Percentiles rank a stretch among this genome's conserved stretches.
Evolutionary conservation across 2,797 vertebrate species (phyloP).

Genomic region (Chelonia mydas): DNA sequence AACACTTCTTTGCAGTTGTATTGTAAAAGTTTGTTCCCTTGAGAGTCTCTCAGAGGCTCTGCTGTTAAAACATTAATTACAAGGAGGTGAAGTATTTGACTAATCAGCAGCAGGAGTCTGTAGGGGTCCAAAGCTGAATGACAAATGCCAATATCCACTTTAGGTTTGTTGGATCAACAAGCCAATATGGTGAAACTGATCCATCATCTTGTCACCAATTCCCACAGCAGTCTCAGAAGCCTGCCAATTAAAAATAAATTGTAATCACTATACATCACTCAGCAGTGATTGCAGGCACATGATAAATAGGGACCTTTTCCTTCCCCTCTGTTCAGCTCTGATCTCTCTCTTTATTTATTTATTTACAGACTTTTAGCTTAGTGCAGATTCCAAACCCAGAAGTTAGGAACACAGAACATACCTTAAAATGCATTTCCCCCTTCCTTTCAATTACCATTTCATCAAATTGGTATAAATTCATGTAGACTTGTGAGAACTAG

Average conservation of each 20-base stretch:
- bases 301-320: constrained; percentile 81
- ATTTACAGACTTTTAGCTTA: constrained; percentile 34
- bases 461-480: constrained; percentile 21
- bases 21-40: constrained; percentile 79
- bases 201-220: constrained; percentile 92
- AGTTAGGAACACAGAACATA: not conserved
- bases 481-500: constrained; percentile 36
- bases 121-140: constrained; percentile 85
- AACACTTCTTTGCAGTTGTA: constrained; percentile 77
- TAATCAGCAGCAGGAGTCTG: constrained; percentile 90
- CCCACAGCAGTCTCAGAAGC: constrained; percentile 77
- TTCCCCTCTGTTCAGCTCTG: constrained; percentile 44
- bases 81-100: constrained; percentile 87
- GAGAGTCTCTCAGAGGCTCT: constrained; percentile 77
- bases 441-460: constrained; percentile 32
- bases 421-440: not conserved
- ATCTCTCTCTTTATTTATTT: constrained; percentile 5
- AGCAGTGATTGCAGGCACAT: constrained; percentile 74
- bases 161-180: constrained; percentile 89
- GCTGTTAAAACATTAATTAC: constrained; percentile 91
- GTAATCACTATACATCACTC: constrained; percentile 80
- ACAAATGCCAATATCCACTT: constrained; percentile 95
- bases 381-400: constrained; percentile 35
- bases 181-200: constrained; percentile 89
- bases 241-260: constrained; percentile 84